Base-by-base conservation (phyloP, 1,140 invertebrate species). In the Lepeophtheirus salmonis region DNA sequence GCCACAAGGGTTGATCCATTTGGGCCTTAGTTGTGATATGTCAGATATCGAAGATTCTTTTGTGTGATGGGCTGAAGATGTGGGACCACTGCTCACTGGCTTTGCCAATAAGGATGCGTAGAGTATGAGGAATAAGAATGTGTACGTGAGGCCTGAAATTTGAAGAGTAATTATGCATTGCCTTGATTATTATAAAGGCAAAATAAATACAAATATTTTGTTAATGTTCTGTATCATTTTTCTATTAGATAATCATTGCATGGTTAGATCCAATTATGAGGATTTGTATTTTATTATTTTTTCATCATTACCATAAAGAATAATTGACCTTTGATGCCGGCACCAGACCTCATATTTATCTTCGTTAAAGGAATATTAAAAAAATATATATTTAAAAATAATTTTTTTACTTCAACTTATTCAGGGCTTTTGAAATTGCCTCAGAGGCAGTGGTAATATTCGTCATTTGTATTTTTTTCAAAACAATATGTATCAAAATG, bases 1-100 rank as follows among this genome's bases (percentile, higher is more conserved):
- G 2, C 52, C 52, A 20, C 52, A 54, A 23, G 52, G 52, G 21
- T 54, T 54, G 52, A 54, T 54, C 52, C 52, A 54, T 20, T 54
- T 54, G 2, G 52, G 52, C 30, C 30, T 6, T 6, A 41, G 30
- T 41, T 41, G 30, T 6, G 30, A 41, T n/a, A 41, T 41, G 30
- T 41, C 30, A 6, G n/a, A 6, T 10, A n/a, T 10, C n/a, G 30
- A 41, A n/a, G 30, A 41, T 41, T 6, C 6, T 6, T 41, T n/a
- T n/a, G 6, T 41, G 6, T 41, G n/a, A n/a, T n/a, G n/a, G n/a
- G n/a, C 30, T 10, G n/a, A 41, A n/a, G 30, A 41, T 10, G 30
- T 41, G 30, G 30, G 30, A 41, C 30, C n/a, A 41, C 30, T 41
- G 6, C 30, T 41, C 6, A 41, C 30, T n/a, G 30, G 30, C 30